A percentile compares a stretch with the other conserved stretches of the same genome.
Conservation (phyloP, 2,797 vertebrate genomes). For the Scleropages formosus region DNA sequence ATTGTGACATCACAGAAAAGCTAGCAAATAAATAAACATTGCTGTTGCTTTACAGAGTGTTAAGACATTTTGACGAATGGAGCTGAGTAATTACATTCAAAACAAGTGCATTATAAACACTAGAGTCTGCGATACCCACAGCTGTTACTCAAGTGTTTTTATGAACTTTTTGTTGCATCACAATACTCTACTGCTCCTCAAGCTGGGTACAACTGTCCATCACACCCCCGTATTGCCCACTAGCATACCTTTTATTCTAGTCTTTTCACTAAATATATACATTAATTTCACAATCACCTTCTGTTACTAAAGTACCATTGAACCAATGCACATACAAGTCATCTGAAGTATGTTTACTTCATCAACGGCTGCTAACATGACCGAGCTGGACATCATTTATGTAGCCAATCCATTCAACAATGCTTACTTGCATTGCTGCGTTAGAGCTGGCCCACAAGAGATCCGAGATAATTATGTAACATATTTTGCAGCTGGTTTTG, state of each 20-base stretch:
- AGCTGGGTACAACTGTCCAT: conserved; percentile 66
- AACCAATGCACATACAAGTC: conserved; percentile 26
- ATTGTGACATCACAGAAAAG: conserved; percentile 78
- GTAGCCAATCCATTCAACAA: background rate
- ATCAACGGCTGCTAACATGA: background rate
- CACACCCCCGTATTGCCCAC: conserved; percentile 65
- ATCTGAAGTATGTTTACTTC: background rate
- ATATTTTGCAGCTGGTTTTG: conserved; percentile 60
- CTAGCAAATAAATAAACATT: conserved; percentile 72
- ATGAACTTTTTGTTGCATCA: conserved; percentile 65
- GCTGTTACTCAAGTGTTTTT: conserved; percentile 62
- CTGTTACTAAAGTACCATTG: conserved; percentile 39
- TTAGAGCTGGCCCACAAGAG: conserved; percentile 18
- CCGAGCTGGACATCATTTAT: background rate
- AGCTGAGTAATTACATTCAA: conserved; percentile 84
- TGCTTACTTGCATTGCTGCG: conserved; percentile 21
- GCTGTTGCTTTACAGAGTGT: conserved; percentile 62
- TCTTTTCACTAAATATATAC: conserved; percentile 67
- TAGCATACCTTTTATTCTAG: conserved; percentile 63
- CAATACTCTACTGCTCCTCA: conserved; percentile 69
- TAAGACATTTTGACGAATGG: conserved; percentile 64
- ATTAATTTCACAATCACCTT: conserved; percentile 54
- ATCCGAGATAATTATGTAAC: conserved; percentile 41
- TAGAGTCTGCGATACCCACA: conserved; percentile 69
- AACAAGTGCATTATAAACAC: conserved; percentile 78